A percentile compares a stretch with the other conserved stretches of the same genome.
Evolutionary conservation across 2,113 vertebrate species (phyloP).

Genomic region (Upupa epops): DNA sequence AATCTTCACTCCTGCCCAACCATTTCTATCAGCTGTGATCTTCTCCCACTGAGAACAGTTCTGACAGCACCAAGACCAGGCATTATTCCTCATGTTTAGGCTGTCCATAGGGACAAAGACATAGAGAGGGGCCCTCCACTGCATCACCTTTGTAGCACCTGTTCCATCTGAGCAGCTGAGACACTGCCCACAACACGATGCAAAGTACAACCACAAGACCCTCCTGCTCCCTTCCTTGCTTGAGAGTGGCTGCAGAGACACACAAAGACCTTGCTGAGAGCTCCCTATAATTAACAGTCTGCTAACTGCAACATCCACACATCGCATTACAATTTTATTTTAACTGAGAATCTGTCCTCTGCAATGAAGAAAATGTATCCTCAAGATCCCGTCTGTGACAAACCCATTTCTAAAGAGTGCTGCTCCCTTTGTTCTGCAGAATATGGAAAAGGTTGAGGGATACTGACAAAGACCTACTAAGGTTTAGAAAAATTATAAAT

Average conservation of each 20-base stretch:
- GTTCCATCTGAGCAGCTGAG: neutral
- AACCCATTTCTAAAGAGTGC: neutral
- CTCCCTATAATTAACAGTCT: neutral
- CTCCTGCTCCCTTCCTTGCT: neutral
- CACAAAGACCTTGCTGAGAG: neutral
- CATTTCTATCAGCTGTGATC: fast-evolving
- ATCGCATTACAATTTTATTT: neutral
- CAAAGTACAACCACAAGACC: fast-evolving
- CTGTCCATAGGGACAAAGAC: neutral
- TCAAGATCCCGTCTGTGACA: neutral
- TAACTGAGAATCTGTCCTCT: neutral
- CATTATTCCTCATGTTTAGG: neutral
- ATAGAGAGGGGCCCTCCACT: neutral
- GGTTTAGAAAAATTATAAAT: too few relatives aligned
- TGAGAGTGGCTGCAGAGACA: neutral
- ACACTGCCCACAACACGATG: fast-evolving
- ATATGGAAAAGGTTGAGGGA: too few relatives aligned
- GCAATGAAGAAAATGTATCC: neutral
- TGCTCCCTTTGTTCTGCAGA: too few relatives aligned
- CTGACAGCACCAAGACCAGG: neutral
- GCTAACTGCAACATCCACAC: neutral
- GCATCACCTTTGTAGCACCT: neutral
- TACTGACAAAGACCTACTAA: too few relatives aligned
- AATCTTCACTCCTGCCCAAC: neutral
- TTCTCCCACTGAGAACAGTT: fast-evolving